These are phyloP conservation scores for Peromyscus attwateri DNA, from an alignment of 2,797 vertebrate species.

Conservation along the genomic window DNA sequence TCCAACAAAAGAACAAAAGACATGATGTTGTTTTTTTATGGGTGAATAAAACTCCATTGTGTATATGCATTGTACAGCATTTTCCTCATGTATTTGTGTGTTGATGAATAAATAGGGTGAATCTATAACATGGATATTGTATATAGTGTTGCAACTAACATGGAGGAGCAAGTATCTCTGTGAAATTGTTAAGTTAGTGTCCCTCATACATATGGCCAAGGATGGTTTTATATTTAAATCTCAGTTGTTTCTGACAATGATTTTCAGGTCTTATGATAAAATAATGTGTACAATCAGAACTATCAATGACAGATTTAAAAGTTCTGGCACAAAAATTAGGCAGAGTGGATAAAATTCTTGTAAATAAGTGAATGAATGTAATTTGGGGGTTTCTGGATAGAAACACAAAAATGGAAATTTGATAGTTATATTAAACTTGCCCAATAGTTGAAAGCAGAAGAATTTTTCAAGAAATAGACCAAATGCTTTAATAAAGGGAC, in stretches of 20 bases:
- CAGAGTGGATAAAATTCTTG: background rate
- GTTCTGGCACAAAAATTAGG: background rate
- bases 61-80: background rate
- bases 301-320: background rate
- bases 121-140: background rate
- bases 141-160: background rate
- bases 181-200: background rate
- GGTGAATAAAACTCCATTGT: background rate
- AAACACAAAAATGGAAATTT: background rate
- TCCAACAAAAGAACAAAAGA: background rate
- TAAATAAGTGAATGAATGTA: background rate
- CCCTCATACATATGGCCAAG: background rate
- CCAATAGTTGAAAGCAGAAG: background rate
- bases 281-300: background rate
- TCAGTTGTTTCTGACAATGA: background rate
- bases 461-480: background rate
- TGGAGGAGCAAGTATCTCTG: background rate
- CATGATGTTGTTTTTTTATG: background rate
- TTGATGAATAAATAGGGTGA: background rate
- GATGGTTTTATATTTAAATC: background rate
- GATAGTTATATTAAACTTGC: background rate
- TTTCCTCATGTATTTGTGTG: background rate
- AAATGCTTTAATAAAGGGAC: background rate
- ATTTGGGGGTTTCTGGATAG: background rate
- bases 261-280: conserved; percentile 8